Conservation (phyloP, 2,888 invertebrate genomes). For the Lasioglossum marginatum region DNA sequence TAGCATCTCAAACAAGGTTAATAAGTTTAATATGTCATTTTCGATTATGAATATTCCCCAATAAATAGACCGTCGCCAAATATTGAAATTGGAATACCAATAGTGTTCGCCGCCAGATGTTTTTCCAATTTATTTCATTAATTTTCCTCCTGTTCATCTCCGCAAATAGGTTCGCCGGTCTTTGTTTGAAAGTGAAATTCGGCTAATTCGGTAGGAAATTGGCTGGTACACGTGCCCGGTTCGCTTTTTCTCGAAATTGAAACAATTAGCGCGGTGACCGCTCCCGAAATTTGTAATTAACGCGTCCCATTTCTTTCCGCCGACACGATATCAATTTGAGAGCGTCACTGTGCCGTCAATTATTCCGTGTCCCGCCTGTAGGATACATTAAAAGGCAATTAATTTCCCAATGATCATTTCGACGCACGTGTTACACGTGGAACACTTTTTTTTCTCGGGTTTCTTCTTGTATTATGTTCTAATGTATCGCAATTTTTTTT, state of each 20-base stretch:
- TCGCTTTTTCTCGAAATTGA: conserved; percentile 8
- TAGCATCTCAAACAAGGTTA: neutral
- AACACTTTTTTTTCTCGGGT: neutral
- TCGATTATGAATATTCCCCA: neutral
- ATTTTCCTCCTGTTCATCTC: neutral
- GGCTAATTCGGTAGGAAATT: conserved; percentile 12
- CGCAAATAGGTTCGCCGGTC: neutral
- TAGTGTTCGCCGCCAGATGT: neutral
- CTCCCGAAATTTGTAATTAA: neutral
- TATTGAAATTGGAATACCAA: neutral
- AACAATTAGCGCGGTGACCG: conserved; percentile 5
- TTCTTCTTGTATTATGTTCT: neutral
- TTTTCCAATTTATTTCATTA: neutral
- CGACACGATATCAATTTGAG: neutral
- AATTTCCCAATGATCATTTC: neutral
- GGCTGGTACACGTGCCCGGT: neutral
- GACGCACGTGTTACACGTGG: neutral
- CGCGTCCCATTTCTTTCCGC: neutral
- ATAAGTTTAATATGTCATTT: neutral
- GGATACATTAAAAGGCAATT: conserved; percentile 2
- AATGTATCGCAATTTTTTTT: too few species aligned
- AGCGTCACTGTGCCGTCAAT: conserved; percentile 10
- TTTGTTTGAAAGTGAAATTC: neutral
- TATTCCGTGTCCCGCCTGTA: neutral
- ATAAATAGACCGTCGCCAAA: neutral